Evolutionary conservation across 2,888 invertebrate species (phyloP), one percentile per base, ranked within the genome.

Genomic region (Monopis laevigella): DNA sequence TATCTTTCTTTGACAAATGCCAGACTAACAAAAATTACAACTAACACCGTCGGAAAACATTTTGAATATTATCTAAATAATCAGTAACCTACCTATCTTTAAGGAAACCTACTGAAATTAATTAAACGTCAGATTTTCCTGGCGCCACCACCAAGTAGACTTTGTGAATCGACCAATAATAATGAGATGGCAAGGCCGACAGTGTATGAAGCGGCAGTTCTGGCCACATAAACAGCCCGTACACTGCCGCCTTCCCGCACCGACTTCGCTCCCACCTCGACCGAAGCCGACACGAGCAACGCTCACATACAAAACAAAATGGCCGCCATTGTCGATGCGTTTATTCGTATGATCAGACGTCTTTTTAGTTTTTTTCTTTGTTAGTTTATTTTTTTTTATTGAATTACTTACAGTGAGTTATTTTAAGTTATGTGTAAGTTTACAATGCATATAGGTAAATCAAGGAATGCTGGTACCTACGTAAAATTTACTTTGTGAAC

Each of bases 121-220:
- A 39, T 39, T 39, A 24, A 26, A 39, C 16, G 17, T 13, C 14
- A 39, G 39, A 39, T 39, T 39, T 24, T n/a, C 3, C 17, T 36
- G 24, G 39, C 27, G 26, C 48, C 52, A 59, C 51, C 57, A 63
- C 71, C 66, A 67, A 62, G 73, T 75, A 75, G 75, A 77, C 73
- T 77, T 65, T 70, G 70, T 70, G 75, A 80, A 82, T 82, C 75
- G 81, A 68, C 77, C 73, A 78, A 82, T 82, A 81, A 82, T 80
- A 81, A 82, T 81, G 81, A 81, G 80, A 80, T 74, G 73, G 77
- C 67, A 72, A 71, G 70, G 77, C 70, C 70, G 70, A 68, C 72
- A 74, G 73, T 77, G 75, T 78, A 80, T 80, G 77, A 80, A 80
- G 74, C 74, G 77, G 65, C 78, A 66, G 74, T 81, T 81, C 80